phyloP scores from a whole-genome alignment of 2,888 invertebrate genomes.

The Drosophila formosana region DNA sequence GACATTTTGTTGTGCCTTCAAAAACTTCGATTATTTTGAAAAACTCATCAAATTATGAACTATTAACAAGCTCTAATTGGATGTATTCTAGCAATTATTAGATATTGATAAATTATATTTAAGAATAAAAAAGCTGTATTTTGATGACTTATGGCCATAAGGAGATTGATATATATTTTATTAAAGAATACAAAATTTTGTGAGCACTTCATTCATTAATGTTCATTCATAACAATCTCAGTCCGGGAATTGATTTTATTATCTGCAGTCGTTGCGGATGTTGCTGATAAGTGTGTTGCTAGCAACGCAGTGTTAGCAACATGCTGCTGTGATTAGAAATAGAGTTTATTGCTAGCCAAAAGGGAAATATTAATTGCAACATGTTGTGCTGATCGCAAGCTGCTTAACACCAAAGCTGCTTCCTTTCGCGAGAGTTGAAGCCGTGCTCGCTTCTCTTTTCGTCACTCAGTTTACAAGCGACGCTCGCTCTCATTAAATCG shows the following conservation, averaged over 20 bases:
- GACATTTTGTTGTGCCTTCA: neutral
- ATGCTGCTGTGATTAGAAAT: neutral
- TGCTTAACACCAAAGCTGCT: neutral
- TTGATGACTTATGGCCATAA: neutral
- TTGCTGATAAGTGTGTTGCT: neutral
- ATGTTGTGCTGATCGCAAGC: neutral
- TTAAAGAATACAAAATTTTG: neutral
- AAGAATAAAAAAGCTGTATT: neutral
- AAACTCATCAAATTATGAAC: constrained; percentile 1
- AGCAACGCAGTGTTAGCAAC: neutral
- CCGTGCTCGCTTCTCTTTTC: neutral
- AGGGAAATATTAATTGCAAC: neutral
- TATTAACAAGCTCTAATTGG: neutral
- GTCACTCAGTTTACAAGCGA: neutral
- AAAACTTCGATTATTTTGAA: neutral
- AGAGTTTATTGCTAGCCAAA: neutral
- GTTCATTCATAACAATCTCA: neutral
- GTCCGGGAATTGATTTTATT: neutral
- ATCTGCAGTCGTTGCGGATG: neutral
- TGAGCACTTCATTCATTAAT: neutral
- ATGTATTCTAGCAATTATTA: neutral
- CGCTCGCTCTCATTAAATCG: neutral
- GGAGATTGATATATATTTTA: neutral
- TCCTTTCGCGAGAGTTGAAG: neutral
- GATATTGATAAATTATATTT: neutral